phyloP scores from a whole-genome alignment of 2,888 invertebrate genomes.

The Dorcus hopei region DNA sequence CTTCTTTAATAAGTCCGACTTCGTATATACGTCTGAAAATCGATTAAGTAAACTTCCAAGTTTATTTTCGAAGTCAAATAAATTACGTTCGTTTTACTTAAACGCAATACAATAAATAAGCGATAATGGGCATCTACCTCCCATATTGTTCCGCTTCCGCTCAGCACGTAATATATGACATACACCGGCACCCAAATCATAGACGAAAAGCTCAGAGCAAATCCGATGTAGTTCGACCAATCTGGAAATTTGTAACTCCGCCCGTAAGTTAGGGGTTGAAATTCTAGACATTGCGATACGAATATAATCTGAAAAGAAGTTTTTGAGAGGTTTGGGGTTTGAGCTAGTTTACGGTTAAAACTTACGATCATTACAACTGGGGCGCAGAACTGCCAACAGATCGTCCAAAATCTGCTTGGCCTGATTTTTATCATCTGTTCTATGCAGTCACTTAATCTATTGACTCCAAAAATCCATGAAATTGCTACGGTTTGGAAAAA shows the following conservation, averaged over 20 bases:
- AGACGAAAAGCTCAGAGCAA: constrained; percentile 59
- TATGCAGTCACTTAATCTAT: constrained; percentile 58
- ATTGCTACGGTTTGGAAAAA: constrained; percentile 61
- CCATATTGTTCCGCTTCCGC: constrained; percentile 52
- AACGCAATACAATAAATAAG: too few relatives aligned
- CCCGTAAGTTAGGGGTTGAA: constrained; percentile 58
- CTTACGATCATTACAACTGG: constrained; percentile 60
- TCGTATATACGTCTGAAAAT: background rate
- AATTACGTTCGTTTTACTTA: too few relatives aligned
- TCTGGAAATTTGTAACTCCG: constrained; percentile 55
- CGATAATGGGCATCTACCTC: constrained; percentile 46
- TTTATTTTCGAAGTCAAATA: background rate
- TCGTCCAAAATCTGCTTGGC: constrained; percentile 54
- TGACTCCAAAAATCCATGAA: constrained; percentile 59
- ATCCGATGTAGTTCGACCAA: constrained; percentile 62
- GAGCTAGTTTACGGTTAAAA: constrained; percentile 17
- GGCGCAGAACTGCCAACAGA: constrained; percentile 60
- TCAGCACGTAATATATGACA: constrained; percentile 57
- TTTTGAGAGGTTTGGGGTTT: constrained; percentile 2
- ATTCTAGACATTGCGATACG: constrained; percentile 58
- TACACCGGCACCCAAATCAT: constrained; percentile 66
- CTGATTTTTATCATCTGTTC: constrained; percentile 62
- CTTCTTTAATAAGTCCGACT: background rate
- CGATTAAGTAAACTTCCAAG: background rate
- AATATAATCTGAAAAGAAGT: constrained; percentile 56